These are phyloP conservation scores for Heliopora coerulea DNA, from an alignment of 92 coral and sea anemone genomes.

Conservation along the genomic window DNA sequence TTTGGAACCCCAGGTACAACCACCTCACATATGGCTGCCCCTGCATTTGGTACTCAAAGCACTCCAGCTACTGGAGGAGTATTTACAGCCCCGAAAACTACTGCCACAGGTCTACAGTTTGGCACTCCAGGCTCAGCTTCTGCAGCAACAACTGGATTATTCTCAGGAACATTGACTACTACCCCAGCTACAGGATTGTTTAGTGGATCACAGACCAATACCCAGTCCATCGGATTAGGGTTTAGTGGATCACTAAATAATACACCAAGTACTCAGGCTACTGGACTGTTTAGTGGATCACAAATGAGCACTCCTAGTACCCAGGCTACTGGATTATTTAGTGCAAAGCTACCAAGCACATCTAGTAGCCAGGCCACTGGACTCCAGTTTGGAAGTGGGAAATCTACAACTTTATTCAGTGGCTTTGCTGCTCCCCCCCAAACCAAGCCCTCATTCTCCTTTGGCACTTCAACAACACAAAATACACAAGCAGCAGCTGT, in stretches of 20 bases:
- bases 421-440: not conserved
- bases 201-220: not conserved
- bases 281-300: slow-evolving; percentile 4
- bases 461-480: not conserved
- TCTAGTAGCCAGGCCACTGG: not conserved
- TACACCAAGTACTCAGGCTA: slow-evolving; percentile 1
- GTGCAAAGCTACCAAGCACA: not conserved
- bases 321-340: not conserved
- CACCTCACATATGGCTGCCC: slow-evolving; percentile 40
- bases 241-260: not conserved
- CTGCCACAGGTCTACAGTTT: slow-evolving; percentile 13
- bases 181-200: not conserved
- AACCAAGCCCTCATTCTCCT: not conserved
- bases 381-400: not conserved
- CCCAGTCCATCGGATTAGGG: not conserved
- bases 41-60: slow-evolving; percentile 17
- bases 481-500: not conserved
- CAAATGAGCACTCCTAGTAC: not conserved
- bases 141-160: not conserved
- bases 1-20: slow-evolving; percentile 41
- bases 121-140: slow-evolving; percentile 8
- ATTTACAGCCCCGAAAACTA: not conserved
- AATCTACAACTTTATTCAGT: not conserved
- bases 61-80: slow-evolving; percentile 1
- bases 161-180: not conserved